phyloP scores from a whole-genome alignment of 1,140 invertebrate genomes.

The Drosophila dunni region DNA sequence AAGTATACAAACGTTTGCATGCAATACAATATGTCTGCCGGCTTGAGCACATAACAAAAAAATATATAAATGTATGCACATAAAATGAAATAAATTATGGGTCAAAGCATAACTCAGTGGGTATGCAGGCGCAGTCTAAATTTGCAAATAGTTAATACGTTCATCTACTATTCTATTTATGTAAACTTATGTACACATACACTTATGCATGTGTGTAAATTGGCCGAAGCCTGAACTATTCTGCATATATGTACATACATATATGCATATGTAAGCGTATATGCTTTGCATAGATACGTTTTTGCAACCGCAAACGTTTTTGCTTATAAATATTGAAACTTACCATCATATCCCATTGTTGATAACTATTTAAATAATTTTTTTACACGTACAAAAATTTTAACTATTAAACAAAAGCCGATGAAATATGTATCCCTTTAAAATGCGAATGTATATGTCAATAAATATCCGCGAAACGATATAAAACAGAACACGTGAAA shows the following conservation, averaged over 20 bases:
- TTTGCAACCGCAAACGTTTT: conserved; percentile 8
- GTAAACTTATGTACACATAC: conserved; percentile 36
- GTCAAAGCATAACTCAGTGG: neutral
- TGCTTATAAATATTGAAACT: conserved; percentile 10
- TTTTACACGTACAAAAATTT: conserved; percentile 53
- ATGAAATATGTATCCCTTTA: conserved; percentile 69
- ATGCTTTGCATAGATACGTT: conserved; percentile 7
- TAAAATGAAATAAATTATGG: neutral
- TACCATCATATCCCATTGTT: conserved; percentile 72
- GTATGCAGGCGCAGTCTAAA: conserved; percentile 15
- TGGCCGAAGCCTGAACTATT: conserved; percentile 11
- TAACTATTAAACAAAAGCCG: conserved; percentile 61
- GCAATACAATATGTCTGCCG: conserved; percentile 42
- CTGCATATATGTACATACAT: neutral
- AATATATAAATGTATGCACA: neutral
- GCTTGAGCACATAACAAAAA: conserved; percentile 6
- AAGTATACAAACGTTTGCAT: neutral
- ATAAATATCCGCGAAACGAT: conserved; percentile 65
- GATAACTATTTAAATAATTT: conserved; percentile 33
- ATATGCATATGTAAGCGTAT: neutral
- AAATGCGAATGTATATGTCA: conserved; percentile 64
- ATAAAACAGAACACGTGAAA: conserved; percentile 75
- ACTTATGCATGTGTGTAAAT: conserved; percentile 39
- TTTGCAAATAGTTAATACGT: conserved; percentile 26
- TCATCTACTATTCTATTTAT: conserved; percentile 46